These are phyloP conservation scores for Denticeps clupeoides DNA, from an alignment of 2,797 vertebrate species.

Conservation along the genomic window DNA sequence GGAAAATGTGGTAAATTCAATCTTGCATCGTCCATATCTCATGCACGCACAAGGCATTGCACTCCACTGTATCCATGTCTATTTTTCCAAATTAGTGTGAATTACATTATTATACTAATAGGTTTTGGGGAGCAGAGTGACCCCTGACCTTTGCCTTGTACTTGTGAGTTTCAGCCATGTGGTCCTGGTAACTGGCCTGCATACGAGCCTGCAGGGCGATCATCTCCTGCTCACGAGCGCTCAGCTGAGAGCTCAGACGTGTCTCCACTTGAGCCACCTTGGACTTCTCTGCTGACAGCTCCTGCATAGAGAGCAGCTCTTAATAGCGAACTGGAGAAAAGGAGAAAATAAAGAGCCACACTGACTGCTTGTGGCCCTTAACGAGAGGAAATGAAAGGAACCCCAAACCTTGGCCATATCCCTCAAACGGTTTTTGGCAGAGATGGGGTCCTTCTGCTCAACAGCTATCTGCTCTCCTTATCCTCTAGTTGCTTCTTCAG, in stretches of 20 bases:
- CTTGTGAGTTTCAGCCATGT: slow-evolving; percentile 73
- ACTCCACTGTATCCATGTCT: too few relatives aligned
- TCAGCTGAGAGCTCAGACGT: slow-evolving; percentile 78
- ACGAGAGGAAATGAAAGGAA: neutral
- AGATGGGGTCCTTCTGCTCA: slow-evolving; percentile 71
- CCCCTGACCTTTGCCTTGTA: slow-evolving; percentile 76
- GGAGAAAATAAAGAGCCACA: too few relatives aligned
- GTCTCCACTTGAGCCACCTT: slow-evolving; percentile 66
- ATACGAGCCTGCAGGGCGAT: slow-evolving; percentile 77
- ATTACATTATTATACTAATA: too few relatives aligned
- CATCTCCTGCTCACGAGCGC: slow-evolving; percentile 72
- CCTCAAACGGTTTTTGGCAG: slow-evolving; percentile 71
- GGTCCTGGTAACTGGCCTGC: slow-evolving; percentile 88
- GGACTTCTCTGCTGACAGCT: slow-evolving; percentile 72
- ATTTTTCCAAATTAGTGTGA: too few relatives aligned
- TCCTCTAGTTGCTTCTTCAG: slow-evolving; percentile 90
- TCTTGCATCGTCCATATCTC: too few relatives aligned
- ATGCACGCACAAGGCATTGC: too few relatives aligned
- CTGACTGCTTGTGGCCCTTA: too few relatives aligned
- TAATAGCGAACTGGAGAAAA: neutral
- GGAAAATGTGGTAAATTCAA: too few relatives aligned
- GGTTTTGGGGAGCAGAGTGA: neutral
- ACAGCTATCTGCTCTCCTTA: slow-evolving; percentile 71
- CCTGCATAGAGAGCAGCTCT: slow-evolving; percentile 46
- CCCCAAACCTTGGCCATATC: slow-evolving; percentile 76